Percentiles rank a stretch among this genome's conserved stretches.
phyloP scores from a whole-genome alignment of 1,140 invertebrate genomes.

The Chionoecetes opilio region DNA sequence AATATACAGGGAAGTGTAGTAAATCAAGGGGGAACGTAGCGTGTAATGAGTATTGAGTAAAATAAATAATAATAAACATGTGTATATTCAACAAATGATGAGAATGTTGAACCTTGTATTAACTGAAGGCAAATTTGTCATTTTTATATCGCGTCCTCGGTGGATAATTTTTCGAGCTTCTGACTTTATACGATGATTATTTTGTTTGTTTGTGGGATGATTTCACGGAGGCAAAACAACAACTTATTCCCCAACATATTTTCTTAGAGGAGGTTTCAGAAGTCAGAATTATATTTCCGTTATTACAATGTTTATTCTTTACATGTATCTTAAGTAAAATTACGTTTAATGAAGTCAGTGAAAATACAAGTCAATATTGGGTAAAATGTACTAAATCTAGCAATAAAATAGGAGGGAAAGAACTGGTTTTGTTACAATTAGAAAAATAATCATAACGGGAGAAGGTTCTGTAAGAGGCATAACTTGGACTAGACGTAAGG shows the following conservation, averaged over 20 bases:
- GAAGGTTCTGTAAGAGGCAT: too few species aligned
- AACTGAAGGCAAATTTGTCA: background rate
- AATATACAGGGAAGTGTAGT: background rate
- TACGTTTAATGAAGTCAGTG: too few species aligned
- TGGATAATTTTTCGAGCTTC: background rate
- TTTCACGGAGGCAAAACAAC: constrained; percentile 4
- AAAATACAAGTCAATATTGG: too few species aligned
- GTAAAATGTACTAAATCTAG: too few species aligned
- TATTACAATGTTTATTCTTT: too few species aligned
- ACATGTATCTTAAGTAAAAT: too few species aligned
- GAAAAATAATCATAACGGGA: too few species aligned
- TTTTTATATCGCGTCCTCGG: background rate
- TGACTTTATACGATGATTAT: background rate
- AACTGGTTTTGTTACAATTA: too few species aligned
- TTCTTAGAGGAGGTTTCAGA: background rate
- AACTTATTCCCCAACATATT: background rate
- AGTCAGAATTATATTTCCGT: too few species aligned
- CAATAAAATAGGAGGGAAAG: background rate
- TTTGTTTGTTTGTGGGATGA: background rate
- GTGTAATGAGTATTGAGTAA: background rate
- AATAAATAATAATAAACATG: background rate
- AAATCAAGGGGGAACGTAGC: background rate
- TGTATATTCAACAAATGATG: background rate
- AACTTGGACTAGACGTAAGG: too few species aligned
- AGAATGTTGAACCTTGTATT: background rate